Evolutionary conservation across 2,888 invertebrate species (phyloP), one percentile per base, ranked within the genome.

Genomic region (Tetragonisca angustula): DNA sequence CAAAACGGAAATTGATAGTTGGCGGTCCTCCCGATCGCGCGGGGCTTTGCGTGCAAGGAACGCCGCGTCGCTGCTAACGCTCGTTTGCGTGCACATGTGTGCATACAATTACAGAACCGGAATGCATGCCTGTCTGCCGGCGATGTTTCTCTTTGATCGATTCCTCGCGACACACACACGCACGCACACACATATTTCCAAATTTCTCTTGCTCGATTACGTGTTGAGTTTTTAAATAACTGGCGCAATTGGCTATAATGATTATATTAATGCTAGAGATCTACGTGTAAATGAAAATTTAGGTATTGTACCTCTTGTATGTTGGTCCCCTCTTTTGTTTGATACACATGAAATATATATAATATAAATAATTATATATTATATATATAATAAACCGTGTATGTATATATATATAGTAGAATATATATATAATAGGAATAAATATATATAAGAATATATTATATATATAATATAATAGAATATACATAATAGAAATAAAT

Each of bases 1-100:
- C 84, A 89, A 92, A 93, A 91, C 93, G 93, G 93, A 93, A 93
- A 93, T 93, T 93, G 92, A 93, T 92, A 90, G 92, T 93, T 93
- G 91, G 84, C 91, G 88, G 89, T 86, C 87, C 83, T 79, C 83
- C 82, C 85, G 88, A 89, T 89, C 80, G 77, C 80, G 77, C 74
- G 75, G 78, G 73, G 78, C 61, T 85, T 74, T 74, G 76, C 77
- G 84, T 77, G 81, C 79, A 79, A 81, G 84, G 79, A 83, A 87
- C 82, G 81, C 85, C 82, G 81, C 85, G 79, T 79, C 52, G 65
- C 59, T 75, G 65, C 59, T 75, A 49, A n/a, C 32, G 76, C 43
- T 52, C 36, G 64, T 52, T 65, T 52, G 43, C 67, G 50, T 73
- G 61, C 54, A 62, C 54, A 62, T 65, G 69, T 56, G n/a, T 71